Evolutionary conservation across 35 echinoderm and acorn worm species (phyloP).

Genomic region (Stichopus chloronotus): DNA sequence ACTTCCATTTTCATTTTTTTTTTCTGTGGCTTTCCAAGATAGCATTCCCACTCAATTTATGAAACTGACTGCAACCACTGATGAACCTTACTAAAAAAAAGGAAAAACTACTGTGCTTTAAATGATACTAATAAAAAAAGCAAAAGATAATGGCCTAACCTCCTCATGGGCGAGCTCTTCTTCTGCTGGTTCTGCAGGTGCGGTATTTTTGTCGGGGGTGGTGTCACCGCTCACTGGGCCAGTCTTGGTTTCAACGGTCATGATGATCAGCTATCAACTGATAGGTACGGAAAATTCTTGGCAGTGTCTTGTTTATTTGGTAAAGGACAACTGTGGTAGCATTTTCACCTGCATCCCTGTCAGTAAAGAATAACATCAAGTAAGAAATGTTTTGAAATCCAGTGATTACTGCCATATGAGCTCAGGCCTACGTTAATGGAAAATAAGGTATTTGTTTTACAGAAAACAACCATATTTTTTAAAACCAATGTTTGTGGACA

Average conservation of each 20-base stretch:
- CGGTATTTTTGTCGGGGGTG: slow-evolving; percentile 24
- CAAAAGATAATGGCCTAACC: background rate
- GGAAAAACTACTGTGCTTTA: background rate
- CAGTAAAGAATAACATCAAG: no score
- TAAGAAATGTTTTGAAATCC: no score
- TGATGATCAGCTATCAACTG: slow-evolving; percentile 35
- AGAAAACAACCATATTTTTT: no score
- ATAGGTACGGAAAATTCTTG: background rate
- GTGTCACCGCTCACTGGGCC: slow-evolving; percentile 42
- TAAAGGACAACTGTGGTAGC: background rate
- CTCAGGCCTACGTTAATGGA: no score
- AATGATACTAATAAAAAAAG: background rate
- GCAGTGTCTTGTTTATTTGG: slow-evolving; percentile 2
- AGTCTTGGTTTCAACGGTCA: slow-evolving; percentile 51
- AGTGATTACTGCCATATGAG: no score
- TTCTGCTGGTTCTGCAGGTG: background rate
- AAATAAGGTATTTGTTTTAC: no score
- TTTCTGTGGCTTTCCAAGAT: no score
- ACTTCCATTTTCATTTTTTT: no score
- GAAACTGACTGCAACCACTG: no score
- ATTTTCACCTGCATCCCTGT: background rate
- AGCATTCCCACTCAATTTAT: no score
- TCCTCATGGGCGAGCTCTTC: background rate
- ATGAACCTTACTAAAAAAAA: no score
- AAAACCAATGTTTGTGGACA: no score